phyloP scores from a whole-genome alignment of 1,140 invertebrate genomes.

The Diploscapter pachys region DNA sequence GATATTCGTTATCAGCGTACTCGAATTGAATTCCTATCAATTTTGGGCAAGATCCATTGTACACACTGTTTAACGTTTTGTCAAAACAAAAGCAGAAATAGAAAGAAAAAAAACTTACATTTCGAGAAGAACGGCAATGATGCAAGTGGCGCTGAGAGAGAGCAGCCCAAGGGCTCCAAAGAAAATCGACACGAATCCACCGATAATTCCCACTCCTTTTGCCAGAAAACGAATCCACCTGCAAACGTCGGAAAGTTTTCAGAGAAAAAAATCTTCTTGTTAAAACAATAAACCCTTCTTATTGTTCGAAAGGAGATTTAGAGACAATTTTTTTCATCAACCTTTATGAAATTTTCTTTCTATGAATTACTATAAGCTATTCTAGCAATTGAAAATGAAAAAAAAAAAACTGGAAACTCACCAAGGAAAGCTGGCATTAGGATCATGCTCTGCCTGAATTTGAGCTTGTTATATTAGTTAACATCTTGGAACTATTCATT shows the following conservation, averaged over 20 bases:
- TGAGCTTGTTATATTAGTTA: no score
- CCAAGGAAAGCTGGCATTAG: constrained; percentile 67
- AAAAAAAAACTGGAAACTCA: constrained; percentile 64
- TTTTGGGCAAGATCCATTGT: no score
- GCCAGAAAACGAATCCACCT: constrained; percentile 78
- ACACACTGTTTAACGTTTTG: neutral
- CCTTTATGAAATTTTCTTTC: no score
- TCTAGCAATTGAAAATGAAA: no score
- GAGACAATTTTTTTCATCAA: no score
- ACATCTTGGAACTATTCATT: no score
- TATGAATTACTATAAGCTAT: no score
- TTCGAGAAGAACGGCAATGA: constrained; percentile 80
- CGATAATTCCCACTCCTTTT: constrained; percentile 76
- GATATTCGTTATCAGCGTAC: no score
- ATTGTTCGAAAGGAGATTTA: no score
- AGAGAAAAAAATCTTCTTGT: no score
- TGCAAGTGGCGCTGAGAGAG: constrained; percentile 70
- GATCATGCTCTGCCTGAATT: constrained; percentile 51
- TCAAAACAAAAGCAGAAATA: constrained; percentile 67
- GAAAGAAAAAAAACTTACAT: constrained; percentile 73
- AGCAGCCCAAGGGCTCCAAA: constrained; percentile 77
- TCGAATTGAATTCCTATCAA: no score
- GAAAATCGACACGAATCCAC: constrained; percentile 80
- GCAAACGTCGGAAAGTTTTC: neutral
- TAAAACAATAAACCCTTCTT: no score